Percentiles rank a stretch among this genome's conserved stretches.
These are phyloP conservation scores for Dasypolia templi DNA, from an alignment of 2,888 invertebrate species.

Conservation along the genomic window DNA sequence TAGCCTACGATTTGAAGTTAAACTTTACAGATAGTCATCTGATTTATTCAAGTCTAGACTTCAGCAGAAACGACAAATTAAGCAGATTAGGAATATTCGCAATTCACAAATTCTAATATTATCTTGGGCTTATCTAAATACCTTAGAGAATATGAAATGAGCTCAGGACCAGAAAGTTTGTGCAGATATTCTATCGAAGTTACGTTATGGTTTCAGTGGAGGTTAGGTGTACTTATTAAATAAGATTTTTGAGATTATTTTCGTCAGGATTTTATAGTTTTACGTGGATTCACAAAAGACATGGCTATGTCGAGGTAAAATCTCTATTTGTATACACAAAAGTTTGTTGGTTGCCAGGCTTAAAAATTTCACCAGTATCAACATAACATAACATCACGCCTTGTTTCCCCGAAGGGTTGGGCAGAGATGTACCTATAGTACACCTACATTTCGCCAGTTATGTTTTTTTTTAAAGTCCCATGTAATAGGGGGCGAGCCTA, in stretches of 20 bases:
- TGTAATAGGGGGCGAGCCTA: too few relatives aligned
- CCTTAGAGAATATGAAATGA: conserved; percentile 53
- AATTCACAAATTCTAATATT: conserved; percentile 33
- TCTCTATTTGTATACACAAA: too few relatives aligned
- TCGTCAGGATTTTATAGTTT: not conserved
- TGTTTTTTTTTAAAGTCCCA: too few relatives aligned
- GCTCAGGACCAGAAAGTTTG: conserved; percentile 32
- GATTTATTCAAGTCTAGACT: conserved; percentile 37
- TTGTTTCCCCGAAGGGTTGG: too few relatives aligned
- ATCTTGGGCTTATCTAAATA: conserved; percentile 49
- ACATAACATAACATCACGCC: too few relatives aligned
- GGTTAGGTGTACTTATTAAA: not conserved
- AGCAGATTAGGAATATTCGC: conserved; percentile 37
- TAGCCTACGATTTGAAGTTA: not conserved
- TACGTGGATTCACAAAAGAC: not conserved
- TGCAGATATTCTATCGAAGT: conserved; percentile 36
- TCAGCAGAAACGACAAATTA: conserved; percentile 26
- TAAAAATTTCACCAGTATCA: not conserved
- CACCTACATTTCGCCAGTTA: too few relatives aligned
- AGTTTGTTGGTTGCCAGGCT: too few relatives aligned
- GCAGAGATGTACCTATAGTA: too few relatives aligned
- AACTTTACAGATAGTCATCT: conserved; percentile 17
- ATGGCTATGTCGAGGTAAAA: too few relatives aligned
- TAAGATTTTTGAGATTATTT: conserved; percentile 15
- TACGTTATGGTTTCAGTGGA: conserved; percentile 3